phyloP scores from a whole-genome alignment of 2,888 invertebrate genomes.

The Eudemis profundana region DNA sequence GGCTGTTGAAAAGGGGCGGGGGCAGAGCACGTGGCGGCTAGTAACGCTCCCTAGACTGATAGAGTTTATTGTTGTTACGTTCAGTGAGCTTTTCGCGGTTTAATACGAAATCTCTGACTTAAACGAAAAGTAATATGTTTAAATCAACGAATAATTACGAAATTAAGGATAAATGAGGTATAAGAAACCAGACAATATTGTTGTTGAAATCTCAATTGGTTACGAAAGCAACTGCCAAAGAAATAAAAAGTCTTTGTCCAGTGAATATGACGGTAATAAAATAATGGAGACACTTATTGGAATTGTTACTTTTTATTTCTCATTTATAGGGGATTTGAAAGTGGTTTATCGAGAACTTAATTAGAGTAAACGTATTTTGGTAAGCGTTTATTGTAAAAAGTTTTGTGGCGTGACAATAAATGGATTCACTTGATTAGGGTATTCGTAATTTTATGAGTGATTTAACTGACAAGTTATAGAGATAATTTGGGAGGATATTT shows the following conservation, averaged over 20 bases:
- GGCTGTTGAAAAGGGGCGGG: conserved; percentile 79
- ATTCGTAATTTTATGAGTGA: not conserved
- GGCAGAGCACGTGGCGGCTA: conserved; percentile 78
- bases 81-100: conserved; percentile 58
- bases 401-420: conserved; percentile 9
- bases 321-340: not conserved
- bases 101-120: conserved; percentile 54
- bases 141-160: not conserved
- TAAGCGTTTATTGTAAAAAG: conserved; percentile 5
- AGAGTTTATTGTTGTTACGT: conserved; percentile 66
- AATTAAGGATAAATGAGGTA: conserved; percentile 1
- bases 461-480: not conserved
- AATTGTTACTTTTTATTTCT: not conserved
- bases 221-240: no score
- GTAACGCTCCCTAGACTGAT: conserved; percentile 60
- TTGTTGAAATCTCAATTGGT: no score
- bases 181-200: no score
- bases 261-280: no score
- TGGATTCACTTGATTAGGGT: conserved; percentile 1
- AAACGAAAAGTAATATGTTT: conserved; percentile 5
- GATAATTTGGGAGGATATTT: not conserved
- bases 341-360: not conserved
- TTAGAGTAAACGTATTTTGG: not conserved
- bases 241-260: no score
- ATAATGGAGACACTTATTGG: not conserved